These are phyloP conservation scores for Malachius bipustulatus DNA, from an alignment of 2,888 invertebrate species.

Conservation along the genomic window DNA sequence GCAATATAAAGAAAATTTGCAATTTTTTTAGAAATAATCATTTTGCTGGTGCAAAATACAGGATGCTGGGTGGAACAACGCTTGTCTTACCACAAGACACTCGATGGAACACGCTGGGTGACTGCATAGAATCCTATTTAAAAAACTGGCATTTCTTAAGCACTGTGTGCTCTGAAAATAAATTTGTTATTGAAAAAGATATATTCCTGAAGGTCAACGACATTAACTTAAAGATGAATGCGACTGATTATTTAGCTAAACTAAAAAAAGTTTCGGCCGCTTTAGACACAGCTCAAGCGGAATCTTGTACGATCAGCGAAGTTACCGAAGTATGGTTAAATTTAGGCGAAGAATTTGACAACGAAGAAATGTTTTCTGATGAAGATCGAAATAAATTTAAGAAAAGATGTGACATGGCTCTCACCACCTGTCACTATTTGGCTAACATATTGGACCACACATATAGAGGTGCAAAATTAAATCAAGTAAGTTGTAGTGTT, in stretches of 20 bases:
- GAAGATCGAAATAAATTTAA: constrained; percentile 3
- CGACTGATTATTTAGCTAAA: constrained; percentile 3
- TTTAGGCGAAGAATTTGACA: constrained; percentile 4
- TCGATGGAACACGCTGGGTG: too few species aligned
- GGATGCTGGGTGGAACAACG: not conserved
- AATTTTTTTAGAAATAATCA: constrained; percentile 5
- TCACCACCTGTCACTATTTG: constrained; percentile 6
- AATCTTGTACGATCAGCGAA: not conserved
- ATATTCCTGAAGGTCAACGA: constrained; percentile 5
- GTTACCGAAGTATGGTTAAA: constrained; percentile 6
- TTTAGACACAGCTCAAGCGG: not conserved
- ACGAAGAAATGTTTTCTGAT: constrained; percentile 5
- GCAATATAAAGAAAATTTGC: not conserved
- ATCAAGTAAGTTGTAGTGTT: too few species aligned
- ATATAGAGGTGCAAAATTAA: constrained; percentile 6
- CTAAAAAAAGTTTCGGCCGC: constrained; percentile 2
- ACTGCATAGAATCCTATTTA: constrained; percentile 6
- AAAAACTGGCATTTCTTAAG: constrained; percentile 7
- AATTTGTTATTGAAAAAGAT: constrained; percentile 6
- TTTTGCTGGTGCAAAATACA: constrained; percentile 5
- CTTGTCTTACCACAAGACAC: constrained; percentile 4
- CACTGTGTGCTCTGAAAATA: constrained; percentile 6
- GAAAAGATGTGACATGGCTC: constrained; percentile 6
- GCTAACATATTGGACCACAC: constrained; percentile 3
- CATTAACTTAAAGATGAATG: constrained; percentile 1